Base-by-base conservation (phyloP, 1,140 invertebrate genomes). In the Zelostemma sp. region DNA sequence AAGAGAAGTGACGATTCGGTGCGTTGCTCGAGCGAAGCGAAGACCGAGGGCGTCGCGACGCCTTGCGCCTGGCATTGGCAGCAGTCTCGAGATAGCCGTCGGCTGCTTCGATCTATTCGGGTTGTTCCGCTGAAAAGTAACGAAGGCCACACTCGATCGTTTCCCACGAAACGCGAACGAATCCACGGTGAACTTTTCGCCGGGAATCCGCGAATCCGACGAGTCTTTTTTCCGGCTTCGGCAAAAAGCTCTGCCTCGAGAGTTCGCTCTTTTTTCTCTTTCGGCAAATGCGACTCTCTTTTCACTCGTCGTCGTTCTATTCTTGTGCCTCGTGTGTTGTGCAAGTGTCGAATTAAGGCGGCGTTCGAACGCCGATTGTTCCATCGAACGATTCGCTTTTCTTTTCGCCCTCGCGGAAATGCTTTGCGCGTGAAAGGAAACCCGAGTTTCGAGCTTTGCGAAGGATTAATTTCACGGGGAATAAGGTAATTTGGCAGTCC, bases 41-140 rank as follows among this genome's bases (percentile, higher is more conserved):
- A 68, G 75, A 70, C 69, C 71, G 80, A 78, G 73, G 78, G 76
- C 79, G 76, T 81, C 77, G 79, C 75, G 78, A 83, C 76, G 80
- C 72, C 68, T 83, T 75, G 70, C 72, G 56, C 74, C 80, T 84
- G 81, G 82, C 83, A 83, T 82, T 84, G 80, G 82, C 80, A 81
- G 78, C 82, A 85, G 84, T 85, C 84, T 84, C 82, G 83, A 82
- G 84, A 84, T 85, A 85, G 84, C 82, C 84, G 80, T 80, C 82
- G 83, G 74, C 80, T 81, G 81, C 77, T 80, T 83, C 82, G 80
- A 85, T 83, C 83, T 82, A 82, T 79, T 83, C 77, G 78, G 71
- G 74, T 75, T 76, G n/a, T 81, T 77, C 68, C 68, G 76, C 66
- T 66, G 70, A 74, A 43, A 83, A 80, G 72, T 80, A 73, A 75